Conservation (phyloP, 1,140 invertebrate genomes). For the Oedothorax gibbosus region DNA sequence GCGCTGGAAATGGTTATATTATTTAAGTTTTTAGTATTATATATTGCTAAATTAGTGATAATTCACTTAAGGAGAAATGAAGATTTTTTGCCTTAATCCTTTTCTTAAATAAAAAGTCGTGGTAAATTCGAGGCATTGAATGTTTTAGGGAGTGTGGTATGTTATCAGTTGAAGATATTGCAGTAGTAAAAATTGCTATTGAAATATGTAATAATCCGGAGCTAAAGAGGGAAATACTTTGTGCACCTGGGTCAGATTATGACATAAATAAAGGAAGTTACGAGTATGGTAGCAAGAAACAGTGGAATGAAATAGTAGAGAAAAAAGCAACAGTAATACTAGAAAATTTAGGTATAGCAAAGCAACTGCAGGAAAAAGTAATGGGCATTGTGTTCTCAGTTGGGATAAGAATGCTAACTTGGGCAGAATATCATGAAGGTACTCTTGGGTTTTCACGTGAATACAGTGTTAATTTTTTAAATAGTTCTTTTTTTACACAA, state of each 20-base stretch:
- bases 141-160: constrained; percentile 6
- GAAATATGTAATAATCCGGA: constrained; percentile 39
- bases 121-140: too few species aligned
- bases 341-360: constrained; percentile 12
- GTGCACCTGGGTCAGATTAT: not conserved
- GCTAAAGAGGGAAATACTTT: constrained; percentile 32
- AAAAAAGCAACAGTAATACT: constrained; percentile 2
- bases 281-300: constrained; percentile 9
- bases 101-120: too few species aligned
- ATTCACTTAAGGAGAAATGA: too few species aligned
- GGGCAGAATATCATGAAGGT: constrained; percentile 33
- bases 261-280: constrained; percentile 18
- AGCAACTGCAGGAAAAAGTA: constrained; percentile 41
- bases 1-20: too few species aligned
- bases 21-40: too few species aligned
- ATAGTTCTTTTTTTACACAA: constrained; percentile 20
- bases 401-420: constrained; percentile 49
- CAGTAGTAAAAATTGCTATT: constrained; percentile 48
- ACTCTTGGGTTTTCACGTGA: constrained; percentile 49
- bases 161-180: constrained; percentile 49
- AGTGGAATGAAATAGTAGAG: constrained; percentile 48
- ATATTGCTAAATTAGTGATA: too few species aligned
- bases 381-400: constrained; percentile 24
- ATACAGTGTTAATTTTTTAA: constrained; percentile 48
- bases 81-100: too few species aligned